A percentile compares a stretch with the other conserved stretches of the same genome.
Conservation (phyloP, 2,888 invertebrate species). For the Eristalinus aeneus region DNA sequence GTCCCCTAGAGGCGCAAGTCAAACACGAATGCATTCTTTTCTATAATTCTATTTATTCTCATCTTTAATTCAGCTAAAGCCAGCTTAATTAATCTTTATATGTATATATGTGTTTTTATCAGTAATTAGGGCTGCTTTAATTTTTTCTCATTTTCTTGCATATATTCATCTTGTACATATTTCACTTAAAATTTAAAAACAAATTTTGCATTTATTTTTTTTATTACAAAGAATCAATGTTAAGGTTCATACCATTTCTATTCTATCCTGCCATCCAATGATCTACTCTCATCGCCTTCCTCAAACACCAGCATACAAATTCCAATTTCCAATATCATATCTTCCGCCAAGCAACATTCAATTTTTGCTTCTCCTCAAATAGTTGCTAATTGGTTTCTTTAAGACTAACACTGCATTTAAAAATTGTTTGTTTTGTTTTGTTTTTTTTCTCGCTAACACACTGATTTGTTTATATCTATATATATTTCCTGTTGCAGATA, state of each 20-base stretch:
- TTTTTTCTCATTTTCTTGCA: slow-evolving; percentile 27
- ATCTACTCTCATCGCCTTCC: neutral
- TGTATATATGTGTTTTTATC: slow-evolving; percentile 26
- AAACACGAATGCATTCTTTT: slow-evolving; percentile 21
- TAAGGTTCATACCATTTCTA: neutral
- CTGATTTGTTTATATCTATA: slow-evolving; percentile 12
- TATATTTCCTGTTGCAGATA: slow-evolving; percentile 12
- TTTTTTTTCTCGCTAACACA: slow-evolving; percentile 31
- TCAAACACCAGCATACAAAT: neutral
- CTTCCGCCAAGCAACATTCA: neutral
- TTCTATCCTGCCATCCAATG: neutral
- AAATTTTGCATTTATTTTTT: slow-evolving; percentile 5
- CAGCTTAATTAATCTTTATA: slow-evolving; percentile 51
- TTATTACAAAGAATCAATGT: slow-evolving; percentile 42
- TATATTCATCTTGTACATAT: slow-evolving; percentile 66
- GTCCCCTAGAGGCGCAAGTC: no score
- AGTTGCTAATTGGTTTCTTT: slow-evolving; percentile 40
- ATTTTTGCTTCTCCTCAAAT: slow-evolving; percentile 15
- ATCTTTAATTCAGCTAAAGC: slow-evolving; percentile 67
- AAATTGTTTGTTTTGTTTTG: slow-evolving; percentile 27
- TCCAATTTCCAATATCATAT: neutral
- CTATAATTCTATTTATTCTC: slow-evolving; percentile 65
- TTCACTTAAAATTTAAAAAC: slow-evolving; percentile 66
- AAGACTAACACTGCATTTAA: slow-evolving; percentile 46
- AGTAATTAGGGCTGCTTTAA: slow-evolving; percentile 35